Evolutionary conservation across 2,113 vertebrate genomes (phyloP).

Genomic region (Mola mola): DNA sequence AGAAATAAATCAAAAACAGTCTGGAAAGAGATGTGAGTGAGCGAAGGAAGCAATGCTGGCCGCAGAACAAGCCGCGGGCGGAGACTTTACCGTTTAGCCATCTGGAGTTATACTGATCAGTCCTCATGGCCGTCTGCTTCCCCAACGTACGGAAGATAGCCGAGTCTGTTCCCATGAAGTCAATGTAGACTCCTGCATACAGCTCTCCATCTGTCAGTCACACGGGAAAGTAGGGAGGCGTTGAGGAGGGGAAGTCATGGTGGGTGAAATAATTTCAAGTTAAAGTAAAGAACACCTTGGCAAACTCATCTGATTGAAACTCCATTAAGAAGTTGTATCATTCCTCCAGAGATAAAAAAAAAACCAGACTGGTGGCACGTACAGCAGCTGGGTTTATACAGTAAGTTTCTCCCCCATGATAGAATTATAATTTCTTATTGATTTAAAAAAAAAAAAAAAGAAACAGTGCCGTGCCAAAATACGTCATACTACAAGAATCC

Average conservation of each 20-base stretch:
- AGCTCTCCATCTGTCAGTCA: slow-evolving; percentile 92
- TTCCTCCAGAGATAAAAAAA: slow-evolving; percentile 13
- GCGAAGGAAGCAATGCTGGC: slow-evolving; percentile 31
- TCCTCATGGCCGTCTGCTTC: slow-evolving; percentile 98
- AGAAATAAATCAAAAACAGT: slow-evolving; percentile 44
- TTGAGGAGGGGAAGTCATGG: slow-evolving; percentile 39
- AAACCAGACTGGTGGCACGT: slow-evolving; percentile 8
- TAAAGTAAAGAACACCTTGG: slow-evolving; percentile 8
- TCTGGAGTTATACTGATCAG: slow-evolving; percentile 98
- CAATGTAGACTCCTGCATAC: slow-evolving; percentile 96
- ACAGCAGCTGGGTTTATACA: slow-evolving; percentile 11
- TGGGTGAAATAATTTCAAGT: slow-evolving; percentile 21
- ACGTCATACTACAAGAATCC: slow-evolving; percentile 7
- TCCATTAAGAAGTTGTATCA: slow-evolving; percentile 22
- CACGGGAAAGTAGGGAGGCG: slow-evolving; percentile 23
- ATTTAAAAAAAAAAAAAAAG: neutral
- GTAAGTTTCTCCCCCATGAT: neutral
- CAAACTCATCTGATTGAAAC: slow-evolving; percentile 7
- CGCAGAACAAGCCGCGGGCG: slow-evolving; percentile 28
- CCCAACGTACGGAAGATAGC: slow-evolving; percentile 98
- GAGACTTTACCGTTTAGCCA: slow-evolving; percentile 92
- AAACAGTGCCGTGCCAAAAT: slow-evolving; percentile 1
- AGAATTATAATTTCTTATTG: slow-evolving; percentile 3
- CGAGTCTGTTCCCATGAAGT: slow-evolving; percentile 98
- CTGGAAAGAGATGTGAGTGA: slow-evolving; percentile 27